Evolutionary conservation across 1,140 invertebrate genomes (phyloP), one percentile per base, ranked within the genome.

Genomic region (Patella vulgata): DNA sequence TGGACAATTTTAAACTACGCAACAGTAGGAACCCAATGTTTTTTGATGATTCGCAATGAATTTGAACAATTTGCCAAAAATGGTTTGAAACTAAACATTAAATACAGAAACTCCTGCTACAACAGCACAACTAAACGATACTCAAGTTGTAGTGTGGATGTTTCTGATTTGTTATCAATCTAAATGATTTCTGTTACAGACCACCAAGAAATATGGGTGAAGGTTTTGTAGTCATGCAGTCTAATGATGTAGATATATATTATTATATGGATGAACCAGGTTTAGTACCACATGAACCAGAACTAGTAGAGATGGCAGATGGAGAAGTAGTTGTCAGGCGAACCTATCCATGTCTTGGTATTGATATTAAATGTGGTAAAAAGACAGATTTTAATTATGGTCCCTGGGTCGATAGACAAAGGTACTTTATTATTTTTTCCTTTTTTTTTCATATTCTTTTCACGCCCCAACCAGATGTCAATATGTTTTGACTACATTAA

Each of bases 341-440:
- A 17, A 92, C 93, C 61, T 93, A 93, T 17, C 95, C 95, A 0
- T 93, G 95, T 67, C 96, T 94, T 93, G 95, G 95, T 2, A 89
- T 97, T 4, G 95, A 97, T 82, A 93, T 98, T 21, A 96, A 96
- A 82, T 98, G 95, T 87, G 93, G 95, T 2, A 97, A 97, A 86
- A 95, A 91, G 25, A 99, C 97, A 42, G 94, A 98, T 80, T 95
- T 98, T 72, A 97, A 95, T 83, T 98, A 95, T 86, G 97, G 97
- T 2, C 96, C 97, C 4, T 99, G 96, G 96, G 96, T 95, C 6
- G 97, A 99, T 82, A 87, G 96, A 43, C 97, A 99, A 82, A 88
- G 96, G 82, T 84, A 59, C n/a, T n/a, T n/a, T n/a, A 25, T 17
- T 43, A 21, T 47, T 4, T n/a, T 33, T 19, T 63, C 12, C 11